Base-by-base conservation (phyloP, 2,113 vertebrate genomes). In the Ginglymostoma cirratum region DNA sequence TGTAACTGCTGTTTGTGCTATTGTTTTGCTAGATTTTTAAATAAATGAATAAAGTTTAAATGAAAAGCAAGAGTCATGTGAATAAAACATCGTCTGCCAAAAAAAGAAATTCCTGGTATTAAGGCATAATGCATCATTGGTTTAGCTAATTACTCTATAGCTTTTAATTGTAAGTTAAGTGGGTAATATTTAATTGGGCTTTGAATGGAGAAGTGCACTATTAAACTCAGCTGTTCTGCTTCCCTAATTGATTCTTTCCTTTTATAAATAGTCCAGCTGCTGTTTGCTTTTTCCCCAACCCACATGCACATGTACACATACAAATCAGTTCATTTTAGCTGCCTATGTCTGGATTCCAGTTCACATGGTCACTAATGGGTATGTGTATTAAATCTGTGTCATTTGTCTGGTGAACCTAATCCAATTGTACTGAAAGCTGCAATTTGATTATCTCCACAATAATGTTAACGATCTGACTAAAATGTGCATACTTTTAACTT, bases 231-330 rank as follows among this genome's bases (percentile, higher is more conserved):
- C 69, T 72, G 38, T n/a, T 95, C 67, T 72, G 67, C 23, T 76
- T 70, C 94, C 69, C 94, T 95, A 95, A 95, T 95, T 95, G 94
- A 76, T 72, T 69, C 94, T 72, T 95, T 95, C 69, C 94, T 76
- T 67, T 95, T 95, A 72, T 95, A 72, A 72, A 95, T 27, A 95
- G 94, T 76, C 94, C 94, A 95, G 94, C 94, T 95, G 94, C 94
- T 95, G 45, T 76, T 95, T 95, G 67, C 94, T 72, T 93, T 61
- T 95, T 95, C 67, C 21, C 38, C 23, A 48, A 69, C 92, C 93
- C 66, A 94, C 21, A 30, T 70, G 38, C 24, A 94, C 30, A 65
- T 0, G 15, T 55, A n/a, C n/a, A n/a, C 87, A 90, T 90, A 65
- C 87, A 90, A 42, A 67, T 67, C 94, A 27, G 45, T 94, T 42